phyloP scores from a whole-genome alignment of 2,797 vertebrate species.

The Sus cebifrons region DNA sequence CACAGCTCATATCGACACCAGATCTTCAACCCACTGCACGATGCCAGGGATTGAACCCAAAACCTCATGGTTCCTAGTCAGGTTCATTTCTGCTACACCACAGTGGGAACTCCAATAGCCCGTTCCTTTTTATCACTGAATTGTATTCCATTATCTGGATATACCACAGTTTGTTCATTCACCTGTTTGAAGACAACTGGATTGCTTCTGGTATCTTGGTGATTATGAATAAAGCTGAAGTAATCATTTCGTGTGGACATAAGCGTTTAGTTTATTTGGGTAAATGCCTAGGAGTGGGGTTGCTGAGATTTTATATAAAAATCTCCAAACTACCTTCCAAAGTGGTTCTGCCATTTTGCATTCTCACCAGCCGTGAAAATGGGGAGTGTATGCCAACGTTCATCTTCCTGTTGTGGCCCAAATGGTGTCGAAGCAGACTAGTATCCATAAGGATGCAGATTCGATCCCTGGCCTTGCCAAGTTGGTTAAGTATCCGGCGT shows the following conservation, averaged over 20 bases:
- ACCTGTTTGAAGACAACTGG: slow-evolving; percentile 33
- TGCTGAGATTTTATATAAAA: slow-evolving; percentile 68
- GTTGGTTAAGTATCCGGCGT: too few species aligned
- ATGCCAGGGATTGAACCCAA: too few species aligned
- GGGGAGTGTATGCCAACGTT: slow-evolving; percentile 42
- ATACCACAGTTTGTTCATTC: slow-evolving; percentile 6
- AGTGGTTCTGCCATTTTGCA: slow-evolving; percentile 4
- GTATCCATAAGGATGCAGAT: too few species aligned
- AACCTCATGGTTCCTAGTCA: too few species aligned
- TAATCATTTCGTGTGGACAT: slow-evolving; percentile 45
- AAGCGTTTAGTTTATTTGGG: slow-evolving; percentile 64
- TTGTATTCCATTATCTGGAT: not conserved
- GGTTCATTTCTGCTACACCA: too few species aligned
- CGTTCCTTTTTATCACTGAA: slow-evolving; percentile 28
- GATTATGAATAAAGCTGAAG: slow-evolving; percentile 34
- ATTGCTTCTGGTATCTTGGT: slow-evolving; percentile 2
- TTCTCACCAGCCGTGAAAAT: slow-evolving; percentile 39
- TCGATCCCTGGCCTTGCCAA: too few species aligned
- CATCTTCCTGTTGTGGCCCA: not conserved
- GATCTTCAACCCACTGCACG: too few species aligned
- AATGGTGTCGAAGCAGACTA: too few species aligned
- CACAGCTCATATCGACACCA: too few species aligned
- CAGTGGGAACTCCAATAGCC: too few species aligned
- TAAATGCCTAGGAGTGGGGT: slow-evolving; percentile 34
- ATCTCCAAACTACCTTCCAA: slow-evolving; percentile 50